Percentiles rank a stretch among this genome's conserved stretches.
phyloP scores from a whole-genome alignment of 2,797 vertebrate genomes.

The Bradypus variegatus region DNA sequence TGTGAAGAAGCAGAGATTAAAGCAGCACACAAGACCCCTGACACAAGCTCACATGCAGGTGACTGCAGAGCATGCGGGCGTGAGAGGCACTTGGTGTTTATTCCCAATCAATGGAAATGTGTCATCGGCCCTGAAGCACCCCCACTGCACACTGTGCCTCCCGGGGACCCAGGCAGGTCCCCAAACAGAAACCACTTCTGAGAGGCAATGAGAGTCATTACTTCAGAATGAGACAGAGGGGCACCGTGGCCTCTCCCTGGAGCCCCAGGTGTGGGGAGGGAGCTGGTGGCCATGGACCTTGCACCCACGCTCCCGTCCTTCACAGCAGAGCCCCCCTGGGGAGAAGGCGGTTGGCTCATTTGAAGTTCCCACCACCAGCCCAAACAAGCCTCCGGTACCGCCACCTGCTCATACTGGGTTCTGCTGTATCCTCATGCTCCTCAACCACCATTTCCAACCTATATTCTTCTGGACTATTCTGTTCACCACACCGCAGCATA shows the following conservation, averaged over 20 bases:
- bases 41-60: not conserved
- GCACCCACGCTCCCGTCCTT: not conserved
- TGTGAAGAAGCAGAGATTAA: not conserved
- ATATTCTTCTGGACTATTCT: not conserved
- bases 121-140: not conserved
- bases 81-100: fast-evolving
- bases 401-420: too few species aligned
- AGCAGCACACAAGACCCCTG: too few species aligned
- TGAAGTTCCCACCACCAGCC: not conserved
- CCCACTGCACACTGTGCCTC: not conserved
- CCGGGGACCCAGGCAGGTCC: too few species aligned
- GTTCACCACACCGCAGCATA: not conserved
- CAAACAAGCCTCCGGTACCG: fast-evolving
- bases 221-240: not conserved
- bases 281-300: not conserved
- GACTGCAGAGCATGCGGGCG: too few species aligned
- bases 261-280: not conserved
- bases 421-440: fast-evolving
- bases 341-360: fast-evolving
- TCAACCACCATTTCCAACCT: too few species aligned
- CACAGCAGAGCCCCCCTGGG: not conserved
- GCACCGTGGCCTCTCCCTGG: not conserved
- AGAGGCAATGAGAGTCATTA: too few species aligned
- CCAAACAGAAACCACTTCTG: not conserved
- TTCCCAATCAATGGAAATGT: not conserved